Conservation (phyloP, 2,888 invertebrate genomes). For the Ophion ellenae region DNA sequence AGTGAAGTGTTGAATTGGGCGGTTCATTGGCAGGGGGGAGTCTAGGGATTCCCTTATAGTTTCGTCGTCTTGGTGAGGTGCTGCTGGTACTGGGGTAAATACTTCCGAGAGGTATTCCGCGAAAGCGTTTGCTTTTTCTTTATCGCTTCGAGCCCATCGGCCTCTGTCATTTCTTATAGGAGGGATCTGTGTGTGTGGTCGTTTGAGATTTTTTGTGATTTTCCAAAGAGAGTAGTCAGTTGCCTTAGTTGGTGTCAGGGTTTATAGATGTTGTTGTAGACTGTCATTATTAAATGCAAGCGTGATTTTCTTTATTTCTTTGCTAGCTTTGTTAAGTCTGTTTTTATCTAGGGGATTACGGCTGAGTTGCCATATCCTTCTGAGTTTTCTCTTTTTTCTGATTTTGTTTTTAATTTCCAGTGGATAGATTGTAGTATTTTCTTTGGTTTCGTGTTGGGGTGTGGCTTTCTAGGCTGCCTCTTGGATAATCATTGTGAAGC, state of each 20-base stretch:
- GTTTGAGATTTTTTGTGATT: slow-evolving; percentile 66
- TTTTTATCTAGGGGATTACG: slow-evolving; percentile 38
- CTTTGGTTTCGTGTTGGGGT: slow-evolving; percentile 20
- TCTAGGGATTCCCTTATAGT: slow-evolving; percentile 11
- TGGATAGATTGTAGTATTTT: not conserved
- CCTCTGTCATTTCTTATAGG: slow-evolving; percentile 63
- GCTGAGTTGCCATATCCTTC: slow-evolving; percentile 26
- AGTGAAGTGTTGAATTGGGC: slow-evolving; percentile 14
- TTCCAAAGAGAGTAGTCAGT: slow-evolving; percentile 73
- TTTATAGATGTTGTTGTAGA: slow-evolving; percentile 45
- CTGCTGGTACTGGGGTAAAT: slow-evolving; percentile 67
- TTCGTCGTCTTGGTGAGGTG: slow-evolving; percentile 1
- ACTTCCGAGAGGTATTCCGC: slow-evolving; percentile 65
- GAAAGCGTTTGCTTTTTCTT: slow-evolving; percentile 68
- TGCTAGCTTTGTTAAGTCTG: slow-evolving; percentile 38
- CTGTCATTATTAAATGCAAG: slow-evolving; percentile 32
- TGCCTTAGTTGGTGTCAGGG: slow-evolving; percentile 16
- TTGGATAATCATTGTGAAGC: slow-evolving; percentile 59
- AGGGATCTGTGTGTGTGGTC: slow-evolving; percentile 49
- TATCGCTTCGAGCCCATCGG: slow-evolving; percentile 65
- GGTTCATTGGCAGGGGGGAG: slow-evolving; percentile 4
- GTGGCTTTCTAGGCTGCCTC: slow-evolving; percentile 62
- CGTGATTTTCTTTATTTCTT: slow-evolving; percentile 52
- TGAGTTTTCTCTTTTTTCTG: slow-evolving; percentile 12
- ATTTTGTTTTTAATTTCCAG: slow-evolving; percentile 38